phyloP scores from a whole-genome alignment of 2,113 vertebrate genomes.

The Antechinus flavipes region DNA sequence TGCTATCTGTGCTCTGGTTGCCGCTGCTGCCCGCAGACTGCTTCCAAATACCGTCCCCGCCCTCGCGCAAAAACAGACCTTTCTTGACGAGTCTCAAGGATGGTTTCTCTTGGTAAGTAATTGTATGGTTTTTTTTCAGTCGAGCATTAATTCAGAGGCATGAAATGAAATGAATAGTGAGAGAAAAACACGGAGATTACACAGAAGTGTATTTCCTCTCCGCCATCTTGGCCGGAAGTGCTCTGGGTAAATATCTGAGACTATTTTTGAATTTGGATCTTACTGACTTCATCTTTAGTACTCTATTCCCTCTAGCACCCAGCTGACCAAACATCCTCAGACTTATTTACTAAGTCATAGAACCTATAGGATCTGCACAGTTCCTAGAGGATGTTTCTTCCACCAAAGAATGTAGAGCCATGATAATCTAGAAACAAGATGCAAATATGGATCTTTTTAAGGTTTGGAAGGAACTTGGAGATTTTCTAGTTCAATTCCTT shows the following conservation, averaged over 20 bases:
- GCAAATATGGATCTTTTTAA: not conserved
- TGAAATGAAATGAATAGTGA: no score
- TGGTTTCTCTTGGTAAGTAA: no score
- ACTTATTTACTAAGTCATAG: not conserved
- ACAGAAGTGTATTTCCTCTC: no score
- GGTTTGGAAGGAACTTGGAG: not conserved
- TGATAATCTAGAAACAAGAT: constrained; percentile 1
- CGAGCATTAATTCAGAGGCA: no score
- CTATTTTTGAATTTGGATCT: not conserved
- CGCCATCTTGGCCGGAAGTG: no score
- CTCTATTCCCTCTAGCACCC: not conserved
- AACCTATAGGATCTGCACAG: not conserved
- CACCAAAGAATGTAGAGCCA: not conserved
- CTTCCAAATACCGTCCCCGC: no score
- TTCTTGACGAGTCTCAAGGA: no score
- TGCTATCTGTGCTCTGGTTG: no score
- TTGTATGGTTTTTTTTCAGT: no score
- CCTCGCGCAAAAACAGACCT: no score
- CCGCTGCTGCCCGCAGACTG: no score
- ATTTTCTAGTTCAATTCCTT: not conserved
- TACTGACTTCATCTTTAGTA: not conserved
- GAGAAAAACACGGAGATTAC: no score
- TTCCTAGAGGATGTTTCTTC: not conserved
- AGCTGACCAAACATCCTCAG: not conserved
- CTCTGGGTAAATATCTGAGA: not conserved